Percentiles rank a stretch among this genome's conserved stretches.
phyloP scores from a whole-genome alignment of 1,140 invertebrate genomes.

The Marisa cornuarietis region DNA sequence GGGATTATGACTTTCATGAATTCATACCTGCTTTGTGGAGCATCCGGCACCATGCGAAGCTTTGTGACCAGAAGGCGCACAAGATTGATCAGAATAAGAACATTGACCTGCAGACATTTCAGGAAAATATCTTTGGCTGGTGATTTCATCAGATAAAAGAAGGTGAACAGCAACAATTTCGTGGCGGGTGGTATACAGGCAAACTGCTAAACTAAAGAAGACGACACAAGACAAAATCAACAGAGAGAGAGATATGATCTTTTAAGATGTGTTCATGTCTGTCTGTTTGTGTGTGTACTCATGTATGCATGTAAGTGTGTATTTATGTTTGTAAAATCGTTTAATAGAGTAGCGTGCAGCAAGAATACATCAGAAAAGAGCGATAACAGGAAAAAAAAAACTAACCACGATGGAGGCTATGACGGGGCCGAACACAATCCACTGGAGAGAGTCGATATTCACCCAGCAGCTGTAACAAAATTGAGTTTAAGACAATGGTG shows the following conservation, averaged over 20 bases:
- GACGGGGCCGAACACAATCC: slow-evolving; percentile 55
- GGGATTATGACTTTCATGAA: background rate
- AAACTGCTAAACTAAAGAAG: too few species aligned
- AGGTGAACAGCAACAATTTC: too few species aligned
- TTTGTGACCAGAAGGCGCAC: slow-evolving; percentile 91
- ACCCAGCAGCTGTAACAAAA: slow-evolving; percentile 56
- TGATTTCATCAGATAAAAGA: too few species aligned
- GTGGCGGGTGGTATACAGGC: too few species aligned
- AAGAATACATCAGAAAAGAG: background rate
- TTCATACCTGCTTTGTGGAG: slow-evolving; percentile 63
- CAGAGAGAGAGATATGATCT: background rate
- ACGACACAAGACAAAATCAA: background rate
- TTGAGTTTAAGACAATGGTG: background rate
- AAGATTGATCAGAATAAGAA: slow-evolving; percentile 92
- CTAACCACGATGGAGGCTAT: slow-evolving; percentile 49
- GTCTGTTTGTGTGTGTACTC: background rate
- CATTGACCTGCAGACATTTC: slow-evolving; percentile 73
- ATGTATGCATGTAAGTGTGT: background rate
- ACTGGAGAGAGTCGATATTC: slow-evolving; percentile 38
- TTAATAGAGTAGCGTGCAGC: background rate
- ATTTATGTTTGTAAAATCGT: background rate
- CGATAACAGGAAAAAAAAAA: slow-evolving; percentile 7
- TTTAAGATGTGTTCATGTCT: background rate
- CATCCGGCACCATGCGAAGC: slow-evolving; percentile 73
- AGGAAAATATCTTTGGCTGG: too few species aligned